Evolutionary conservation across 2,797 vertebrate species (phyloP), one percentile per base, ranked within the genome.

Genomic region (Carduelis carduelis): DNA sequence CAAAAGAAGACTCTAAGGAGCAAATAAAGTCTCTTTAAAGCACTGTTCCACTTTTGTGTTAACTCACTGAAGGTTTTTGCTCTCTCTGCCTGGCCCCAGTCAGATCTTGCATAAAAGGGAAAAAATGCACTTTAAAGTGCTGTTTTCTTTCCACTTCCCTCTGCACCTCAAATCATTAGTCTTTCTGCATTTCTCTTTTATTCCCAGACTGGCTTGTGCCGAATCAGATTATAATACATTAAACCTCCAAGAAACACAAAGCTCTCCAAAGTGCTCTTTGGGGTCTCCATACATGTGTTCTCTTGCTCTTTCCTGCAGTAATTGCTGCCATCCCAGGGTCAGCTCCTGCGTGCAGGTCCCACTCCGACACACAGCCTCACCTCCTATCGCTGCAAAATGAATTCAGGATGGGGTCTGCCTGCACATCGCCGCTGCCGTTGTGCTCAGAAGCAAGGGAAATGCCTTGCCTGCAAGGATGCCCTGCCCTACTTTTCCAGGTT

Each of bases 151-250:
- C 81, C 94, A 81, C 91, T 86, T 93, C 77, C 91, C 93, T 43
- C 65, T 91, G 83, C 0, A 41, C 83, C 93, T 95, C 96, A 93
- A 90, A 95, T 97, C 93, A 97, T 97, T 97, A 95, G 85, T 85
- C 85, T 96, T 97, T 87, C 92, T 93, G 96, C 89, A 84, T 96
- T 96, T 96, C 87, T 97, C 76, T 76, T 94, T 93, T 97, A 97
- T 97, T 97, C 97, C 97, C 97, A 78, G 70, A 83, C 84, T 96
- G 93, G 76, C 76, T 96, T 92, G 83, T 97, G 97, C 95, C 82
- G 94, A 96, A 97, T 96, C 94, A 94, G 83, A 97, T 97, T 97
- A 97, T 94, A 97, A 96, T 97, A 95, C 46, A 97, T 97, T 96
- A 97, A 96, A 95, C 87, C 90, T 94, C 68, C 61, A 97, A 96